Conservation (phyloP, 2,888 invertebrate species). For the Cephus runcator region DNA sequence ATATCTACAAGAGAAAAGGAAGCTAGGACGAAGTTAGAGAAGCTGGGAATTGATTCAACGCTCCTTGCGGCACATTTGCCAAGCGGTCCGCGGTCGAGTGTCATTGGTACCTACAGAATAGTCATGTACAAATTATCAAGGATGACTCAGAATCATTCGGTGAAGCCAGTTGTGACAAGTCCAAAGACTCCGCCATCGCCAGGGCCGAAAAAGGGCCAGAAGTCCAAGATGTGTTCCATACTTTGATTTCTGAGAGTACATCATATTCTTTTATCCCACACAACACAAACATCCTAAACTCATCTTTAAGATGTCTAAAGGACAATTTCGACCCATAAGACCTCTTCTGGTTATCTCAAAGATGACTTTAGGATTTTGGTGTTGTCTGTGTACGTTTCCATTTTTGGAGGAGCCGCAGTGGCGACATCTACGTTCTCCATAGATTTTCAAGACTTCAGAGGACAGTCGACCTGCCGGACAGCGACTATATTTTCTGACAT, state of each 20-base stretch:
- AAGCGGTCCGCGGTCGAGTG: constrained; percentile 72
- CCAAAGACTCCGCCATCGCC: constrained; percentile 7
- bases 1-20: constrained; percentile 62
- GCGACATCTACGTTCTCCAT: background rate
- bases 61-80: constrained; percentile 69
- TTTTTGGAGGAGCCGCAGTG: background rate
- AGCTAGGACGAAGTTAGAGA: constrained; percentile 68
- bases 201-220: constrained; percentile 11
- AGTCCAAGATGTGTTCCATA: constrained; percentile 18
- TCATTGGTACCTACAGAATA: constrained; percentile 79
- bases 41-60: constrained; percentile 71
- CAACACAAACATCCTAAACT: too few relatives aligned
- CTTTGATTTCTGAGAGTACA: background rate
- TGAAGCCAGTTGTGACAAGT: background rate
- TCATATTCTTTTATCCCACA: background rate
- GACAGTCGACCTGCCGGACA: background rate
- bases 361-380: too few relatives aligned
- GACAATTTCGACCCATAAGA: too few relatives aligned
- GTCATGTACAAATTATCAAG: constrained; percentile 69
- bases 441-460: background rate
- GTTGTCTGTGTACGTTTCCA: too few relatives aligned
- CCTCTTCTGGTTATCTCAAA: too few relatives aligned
- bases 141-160: background rate
- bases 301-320: too few relatives aligned
- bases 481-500: background rate